Base-by-base conservation (phyloP, 2,797 vertebrate genomes). In the Hydrophis major region DNA sequence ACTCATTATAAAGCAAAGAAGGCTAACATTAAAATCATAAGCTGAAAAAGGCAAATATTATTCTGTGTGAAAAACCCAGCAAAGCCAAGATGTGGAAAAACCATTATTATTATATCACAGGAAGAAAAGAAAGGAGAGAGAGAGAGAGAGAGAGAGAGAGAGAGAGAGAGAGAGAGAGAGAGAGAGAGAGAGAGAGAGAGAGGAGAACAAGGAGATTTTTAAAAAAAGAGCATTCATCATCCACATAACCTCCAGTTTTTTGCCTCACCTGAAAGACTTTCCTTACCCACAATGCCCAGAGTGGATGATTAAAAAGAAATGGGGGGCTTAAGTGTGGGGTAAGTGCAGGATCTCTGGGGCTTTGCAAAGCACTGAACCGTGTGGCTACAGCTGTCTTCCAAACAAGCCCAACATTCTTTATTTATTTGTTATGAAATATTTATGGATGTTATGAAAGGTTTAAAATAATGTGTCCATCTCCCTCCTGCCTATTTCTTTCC, bases 391-490 rank as follows among this genome's bases (percentile, higher is more conserved):
- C 99, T 99, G 99, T 99, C 99, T 98, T 99, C 99, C 98, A 99
- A 99, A 99, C 99, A 99, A 98, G 98, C 97, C 98, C 95, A 95
- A 98, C 99, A 99, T 99, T 98, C 99, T 99, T 99, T 99, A 99
- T 99, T 99, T 99, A 99, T 99, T 99, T 99, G 98, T 98, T 98
- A 98, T 99, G 98, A 99, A 99, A 99, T 99, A 99, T 99, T 99
- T 98, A 99, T 99, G 98, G 97, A 96, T 99, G 99, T 99, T 99
- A 99, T 99, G 99, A 99, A 99, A 99, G 99, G 99, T 99, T 99
- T 99, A 99, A 99, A 99, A 99, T 99, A 99, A 99, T 99, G 99
- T 98, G 98, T 99, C 99, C 98, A 98, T 98, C 97, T 98, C 97
- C 96, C 97, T 96, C 93, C 94, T 95, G 86, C 92, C 78, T 92